A percentile compares a stretch with the other conserved stretches of the same genome.
Conservation (phyloP, 2,113 vertebrate species). For the Tupaia tana region DNA sequence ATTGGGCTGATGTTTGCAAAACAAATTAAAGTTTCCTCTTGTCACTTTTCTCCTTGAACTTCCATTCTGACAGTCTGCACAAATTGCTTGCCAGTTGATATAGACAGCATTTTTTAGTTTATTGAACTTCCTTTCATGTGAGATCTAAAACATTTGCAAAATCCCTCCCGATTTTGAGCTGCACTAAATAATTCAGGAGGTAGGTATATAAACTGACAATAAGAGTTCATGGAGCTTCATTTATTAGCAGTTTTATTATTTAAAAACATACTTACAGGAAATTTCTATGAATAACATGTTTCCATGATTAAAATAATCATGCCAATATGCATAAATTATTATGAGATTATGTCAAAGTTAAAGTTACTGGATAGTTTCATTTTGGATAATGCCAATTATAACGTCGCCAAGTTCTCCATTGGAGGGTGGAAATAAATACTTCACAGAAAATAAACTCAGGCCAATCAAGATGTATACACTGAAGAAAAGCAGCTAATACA, state of each 20-base stretch:
- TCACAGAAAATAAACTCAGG: constrained; percentile 1
- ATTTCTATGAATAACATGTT: background rate
- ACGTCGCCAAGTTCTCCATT: background rate
- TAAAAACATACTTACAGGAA: background rate
- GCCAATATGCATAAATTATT: background rate
- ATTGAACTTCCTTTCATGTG: background rate
- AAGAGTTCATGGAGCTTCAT: background rate
- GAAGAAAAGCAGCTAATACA: background rate
- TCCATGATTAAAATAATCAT: background rate
- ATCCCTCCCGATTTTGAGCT: background rate
- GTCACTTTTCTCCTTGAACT: background rate
- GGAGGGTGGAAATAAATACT: background rate
- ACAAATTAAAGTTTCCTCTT: background rate
- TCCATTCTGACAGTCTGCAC: background rate
- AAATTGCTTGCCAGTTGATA: background rate
- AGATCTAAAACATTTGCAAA: constrained; percentile 32
- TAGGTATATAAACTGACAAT: background rate
- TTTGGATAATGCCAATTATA: background rate
- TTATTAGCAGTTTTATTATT: constrained; percentile 8
- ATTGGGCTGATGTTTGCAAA: background rate
- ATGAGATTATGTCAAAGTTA: background rate
- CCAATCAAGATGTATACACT: background rate
- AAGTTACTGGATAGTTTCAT: background rate
- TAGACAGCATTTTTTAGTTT: background rate
- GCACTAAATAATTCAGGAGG: background rate